Percentiles rank a stretch among this genome's conserved stretches.
phyloP scores from a whole-genome alignment of 2,113 vertebrate species.

The Grammomys surdaster region DNA sequence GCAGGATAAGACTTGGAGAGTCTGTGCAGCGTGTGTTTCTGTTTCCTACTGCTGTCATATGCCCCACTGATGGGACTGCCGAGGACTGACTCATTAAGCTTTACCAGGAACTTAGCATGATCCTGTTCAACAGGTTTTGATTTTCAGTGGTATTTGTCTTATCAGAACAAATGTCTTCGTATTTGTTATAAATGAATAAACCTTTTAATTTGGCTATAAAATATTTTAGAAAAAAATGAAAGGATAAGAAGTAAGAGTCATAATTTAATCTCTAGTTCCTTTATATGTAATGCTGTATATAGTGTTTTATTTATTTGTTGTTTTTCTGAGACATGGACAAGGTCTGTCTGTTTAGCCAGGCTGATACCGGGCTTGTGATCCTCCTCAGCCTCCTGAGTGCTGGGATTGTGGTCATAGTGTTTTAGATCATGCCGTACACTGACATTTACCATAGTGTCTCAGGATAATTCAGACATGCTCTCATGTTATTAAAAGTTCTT shows the following conservation, averaged over 20 bases:
- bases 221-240: constrained; percentile 28
- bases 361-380: not conserved
- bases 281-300: not conserved
- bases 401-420: not conserved
- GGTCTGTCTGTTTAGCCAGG: not conserved
- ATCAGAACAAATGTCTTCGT: constrained; percentile 43
- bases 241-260: constrained; percentile 23
- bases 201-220: constrained; percentile 40
- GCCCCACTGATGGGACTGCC: not conserved
- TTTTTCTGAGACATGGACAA: not conserved
- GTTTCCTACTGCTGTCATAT: constrained; percentile 46
- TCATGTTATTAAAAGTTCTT: constrained; percentile 46
- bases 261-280: not conserved
- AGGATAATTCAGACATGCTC: not conserved
- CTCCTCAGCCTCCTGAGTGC: not conserved
- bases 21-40: not conserved
- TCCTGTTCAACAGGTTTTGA: constrained; percentile 73
- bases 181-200: constrained; percentile 56
- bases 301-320: not conserved
- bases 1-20: constrained; percentile 35
- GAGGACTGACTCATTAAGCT: constrained; percentile 70
- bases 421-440: not conserved
- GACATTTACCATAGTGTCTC: constrained; percentile 14
- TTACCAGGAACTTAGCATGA: constrained; percentile 61
- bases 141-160: constrained; percentile 69